Percentiles rank a stretch among this genome's conserved stretches.
Evolutionary conservation across 2,888 invertebrate species (phyloP).

Genomic region (Rhimphoctona megacephalus): DNA sequence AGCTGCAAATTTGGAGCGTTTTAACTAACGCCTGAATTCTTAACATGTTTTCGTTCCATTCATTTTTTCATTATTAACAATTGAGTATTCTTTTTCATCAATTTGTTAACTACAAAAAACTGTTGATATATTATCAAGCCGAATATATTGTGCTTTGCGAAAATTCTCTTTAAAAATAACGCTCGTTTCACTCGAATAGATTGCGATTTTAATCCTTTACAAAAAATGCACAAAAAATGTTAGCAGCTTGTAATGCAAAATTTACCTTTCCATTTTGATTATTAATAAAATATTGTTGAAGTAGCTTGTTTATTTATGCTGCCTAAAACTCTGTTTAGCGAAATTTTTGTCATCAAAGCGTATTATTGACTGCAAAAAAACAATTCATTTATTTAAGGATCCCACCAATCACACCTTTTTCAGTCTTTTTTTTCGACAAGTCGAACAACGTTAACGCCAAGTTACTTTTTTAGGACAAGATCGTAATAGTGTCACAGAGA

Average conservation of each 20-base stretch:
- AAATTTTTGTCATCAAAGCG: background rate
- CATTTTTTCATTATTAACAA: background rate
- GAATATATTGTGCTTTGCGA: background rate
- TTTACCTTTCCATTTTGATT: background rate
- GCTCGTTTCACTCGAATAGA: background rate
- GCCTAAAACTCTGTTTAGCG: background rate
- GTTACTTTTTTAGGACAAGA: slow-evolving; percentile 51
- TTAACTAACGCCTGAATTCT: slow-evolving; percentile 7
- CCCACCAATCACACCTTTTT: background rate
- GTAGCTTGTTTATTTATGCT: background rate
- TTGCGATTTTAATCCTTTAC: background rate
- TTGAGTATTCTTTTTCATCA: background rate
- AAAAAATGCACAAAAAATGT: background rate
- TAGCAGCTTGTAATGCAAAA: background rate
- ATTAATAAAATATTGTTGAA: background rate
- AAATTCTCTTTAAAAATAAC: background rate
- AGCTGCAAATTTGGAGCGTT: slow-evolving; percentile 35
- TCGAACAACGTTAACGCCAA: slow-evolving; percentile 48
- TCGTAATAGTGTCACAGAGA: slow-evolving; percentile 40
- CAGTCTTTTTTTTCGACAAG: background rate
- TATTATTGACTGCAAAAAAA: background rate
- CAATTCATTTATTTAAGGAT: background rate
- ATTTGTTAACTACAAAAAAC: background rate
- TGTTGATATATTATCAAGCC: background rate
- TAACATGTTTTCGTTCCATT: background rate